Evolutionary conservation across 30 jellyfish, hydroid and myxozoan genomes (phyloP).

Genomic region (Pelagia noctiluca): DNA sequence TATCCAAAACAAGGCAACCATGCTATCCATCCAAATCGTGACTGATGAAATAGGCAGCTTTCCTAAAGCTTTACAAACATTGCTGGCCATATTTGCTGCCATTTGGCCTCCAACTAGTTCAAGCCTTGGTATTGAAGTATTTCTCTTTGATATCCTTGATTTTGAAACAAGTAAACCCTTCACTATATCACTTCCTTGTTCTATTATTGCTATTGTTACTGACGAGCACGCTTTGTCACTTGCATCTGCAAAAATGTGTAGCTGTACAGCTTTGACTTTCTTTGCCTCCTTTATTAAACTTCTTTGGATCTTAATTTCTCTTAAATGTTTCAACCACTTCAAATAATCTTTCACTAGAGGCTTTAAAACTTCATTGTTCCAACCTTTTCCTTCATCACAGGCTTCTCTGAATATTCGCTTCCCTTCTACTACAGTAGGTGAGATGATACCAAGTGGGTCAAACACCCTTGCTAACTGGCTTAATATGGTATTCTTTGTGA

Average conservation of each 20-base stretch:
- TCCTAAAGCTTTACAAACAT: constrained; percentile 25
- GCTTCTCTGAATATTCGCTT: constrained; percentile 54
- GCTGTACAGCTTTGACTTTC: constrained; percentile 34
- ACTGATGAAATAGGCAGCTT: not conserved
- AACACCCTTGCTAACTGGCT: not conserved
- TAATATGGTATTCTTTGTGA: not conserved
- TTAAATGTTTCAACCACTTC: constrained; percentile 44
- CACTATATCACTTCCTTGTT: constrained; percentile 23
- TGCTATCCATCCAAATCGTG: constrained; percentile 45
- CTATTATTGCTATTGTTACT: constrained; percentile 46
- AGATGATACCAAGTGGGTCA: constrained; percentile 39
- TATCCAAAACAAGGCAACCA: constrained; percentile 39
- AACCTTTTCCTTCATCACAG: constrained; percentile 32
- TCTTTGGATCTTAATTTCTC: constrained; percentile 63
- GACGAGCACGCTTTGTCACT: constrained; percentile 58
- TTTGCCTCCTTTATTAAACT: constrained; percentile 21
- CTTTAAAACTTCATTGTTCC: constrained; percentile 24
- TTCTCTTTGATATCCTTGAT: constrained; percentile 40
- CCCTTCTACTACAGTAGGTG: constrained; percentile 56
- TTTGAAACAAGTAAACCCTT: constrained; percentile 40
- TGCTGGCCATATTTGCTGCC: constrained; percentile 56
- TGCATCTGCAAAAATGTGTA: constrained; percentile 73
- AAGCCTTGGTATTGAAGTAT: constrained; percentile 55
- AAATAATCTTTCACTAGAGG: constrained; percentile 2
- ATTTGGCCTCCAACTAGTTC: constrained; percentile 62